phyloP scores from a whole-genome alignment of 2,113 vertebrate species.

The Eidolon helvum region DNA sequence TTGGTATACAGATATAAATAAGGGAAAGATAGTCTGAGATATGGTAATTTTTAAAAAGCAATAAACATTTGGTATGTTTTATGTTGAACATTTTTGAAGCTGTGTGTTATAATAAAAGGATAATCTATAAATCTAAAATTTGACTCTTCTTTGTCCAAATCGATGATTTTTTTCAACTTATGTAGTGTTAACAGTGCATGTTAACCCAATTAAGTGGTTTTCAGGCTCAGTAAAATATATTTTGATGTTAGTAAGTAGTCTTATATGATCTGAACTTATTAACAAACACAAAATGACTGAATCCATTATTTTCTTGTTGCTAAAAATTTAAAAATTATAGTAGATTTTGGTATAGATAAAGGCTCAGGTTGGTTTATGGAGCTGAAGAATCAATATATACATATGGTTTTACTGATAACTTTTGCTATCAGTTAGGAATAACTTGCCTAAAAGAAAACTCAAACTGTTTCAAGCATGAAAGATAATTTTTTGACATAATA shows the following conservation, averaged over 20 bases:
- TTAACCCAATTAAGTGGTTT: neutral
- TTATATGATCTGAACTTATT: neutral
- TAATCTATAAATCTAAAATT: neutral
- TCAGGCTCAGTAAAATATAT: neutral
- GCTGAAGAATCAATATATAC: neutral
- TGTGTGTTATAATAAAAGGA: neutral
- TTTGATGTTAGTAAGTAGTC: neutral
- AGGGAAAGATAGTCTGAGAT: neutral
- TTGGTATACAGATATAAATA: neutral
- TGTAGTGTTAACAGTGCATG: neutral
- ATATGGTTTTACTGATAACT: neutral
- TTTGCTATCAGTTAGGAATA: neutral
- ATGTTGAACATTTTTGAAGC: neutral
- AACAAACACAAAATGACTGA: neutral
- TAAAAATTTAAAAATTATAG: neutral
- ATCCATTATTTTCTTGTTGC: neutral
- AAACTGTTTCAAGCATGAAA: neutral
- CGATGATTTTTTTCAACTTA: neutral
- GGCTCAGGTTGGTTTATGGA: neutral
- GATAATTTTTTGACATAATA: neutral
- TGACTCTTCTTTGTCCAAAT: neutral
- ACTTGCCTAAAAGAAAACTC: neutral
- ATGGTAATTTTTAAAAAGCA: neutral
- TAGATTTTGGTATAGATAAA: neutral
- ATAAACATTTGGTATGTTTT: neutral